A percentile compares a stretch with the other conserved stretches of the same genome.
phyloP scores from a whole-genome alignment of 2,113 vertebrate species.

The Pygoscelis adeliae region DNA sequence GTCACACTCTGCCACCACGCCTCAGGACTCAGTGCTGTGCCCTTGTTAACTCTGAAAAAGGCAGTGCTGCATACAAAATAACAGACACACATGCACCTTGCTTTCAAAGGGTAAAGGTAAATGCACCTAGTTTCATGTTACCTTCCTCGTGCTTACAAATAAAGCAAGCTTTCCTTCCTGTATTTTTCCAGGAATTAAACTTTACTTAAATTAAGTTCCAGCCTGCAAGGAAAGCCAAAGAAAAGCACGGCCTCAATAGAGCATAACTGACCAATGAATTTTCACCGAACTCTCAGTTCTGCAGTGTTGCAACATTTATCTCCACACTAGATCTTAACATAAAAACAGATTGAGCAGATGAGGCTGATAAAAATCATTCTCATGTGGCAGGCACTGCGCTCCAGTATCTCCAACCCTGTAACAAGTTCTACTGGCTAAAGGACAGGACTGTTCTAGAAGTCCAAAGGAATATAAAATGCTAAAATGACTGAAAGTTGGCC shows the following conservation, averaged over 20 bases:
- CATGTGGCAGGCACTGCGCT: not conserved
- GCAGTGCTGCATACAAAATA: not conserved
- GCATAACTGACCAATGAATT: not conserved
- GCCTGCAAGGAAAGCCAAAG: not conserved
- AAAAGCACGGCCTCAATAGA: not conserved
- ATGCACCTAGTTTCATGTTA: not conserved
- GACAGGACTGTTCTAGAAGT: not conserved
- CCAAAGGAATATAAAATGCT: not conserved
- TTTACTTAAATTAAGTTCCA: not conserved
- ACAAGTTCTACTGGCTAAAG: not conserved
- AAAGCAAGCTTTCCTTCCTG: not conserved
- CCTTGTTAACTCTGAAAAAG: not conserved
- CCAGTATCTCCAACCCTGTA: not conserved
- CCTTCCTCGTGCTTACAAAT: not conserved
- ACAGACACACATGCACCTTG: fast-evolving
- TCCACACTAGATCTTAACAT: not conserved
- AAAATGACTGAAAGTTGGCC: not conserved
- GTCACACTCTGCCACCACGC: not conserved
- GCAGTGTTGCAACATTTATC: not conserved
- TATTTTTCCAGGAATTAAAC: not conserved
- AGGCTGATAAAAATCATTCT: not conserved
- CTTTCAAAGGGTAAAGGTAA: not conserved
- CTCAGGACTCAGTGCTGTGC: not conserved
- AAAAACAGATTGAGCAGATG: not conserved
- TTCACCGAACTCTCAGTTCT: not conserved